Conservation (phyloP, 2,113 vertebrate species). For the Lophochroa leadbeateri region DNA sequence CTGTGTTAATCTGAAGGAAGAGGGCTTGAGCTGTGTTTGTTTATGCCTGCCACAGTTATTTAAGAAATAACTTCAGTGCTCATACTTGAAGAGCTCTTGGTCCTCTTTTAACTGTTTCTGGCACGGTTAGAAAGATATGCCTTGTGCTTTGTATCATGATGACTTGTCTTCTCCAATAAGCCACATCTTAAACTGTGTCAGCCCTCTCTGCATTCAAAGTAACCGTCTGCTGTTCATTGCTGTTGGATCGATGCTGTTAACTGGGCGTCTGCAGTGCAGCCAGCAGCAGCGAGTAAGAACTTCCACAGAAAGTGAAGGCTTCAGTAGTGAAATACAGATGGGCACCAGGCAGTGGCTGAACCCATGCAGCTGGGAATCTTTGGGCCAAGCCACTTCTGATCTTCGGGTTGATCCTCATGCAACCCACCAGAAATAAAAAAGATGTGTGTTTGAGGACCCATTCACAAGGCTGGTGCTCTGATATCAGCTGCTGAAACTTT, state of each 20-base stretch:
- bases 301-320: constrained; percentile 6
- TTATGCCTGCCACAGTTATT: constrained; percentile 37
- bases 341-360: background rate
- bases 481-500: background rate
- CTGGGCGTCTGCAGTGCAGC: background rate
- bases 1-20: constrained; percentile 47
- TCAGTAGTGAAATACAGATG: background rate
- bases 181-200: constrained; percentile 11
- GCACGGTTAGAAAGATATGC: constrained; percentile 25
- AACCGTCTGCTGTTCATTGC: constrained; percentile 23
- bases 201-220: constrained; percentile 15
- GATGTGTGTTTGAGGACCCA: background rate
- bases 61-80: constrained; percentile 9
- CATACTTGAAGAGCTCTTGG: background rate
- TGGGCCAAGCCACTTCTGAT: background rate
- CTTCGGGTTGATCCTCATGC: background rate
- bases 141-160: constrained; percentile 11
- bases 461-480: background rate
- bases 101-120: constrained; percentile 51
- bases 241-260: background rate
- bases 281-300: background rate
- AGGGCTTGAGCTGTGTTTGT: constrained; percentile 17
- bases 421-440: background rate
- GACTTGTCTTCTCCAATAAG: constrained; percentile 16
- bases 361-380: background rate